These are phyloP conservation scores for human (Homo sapiens) DNA, from an alignment of 2,113 vertebrate species.

Conservation along the genomic window GRCh38 chr1:215712001-215712500, in stretches of 20 bases:
- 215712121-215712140: neutral
- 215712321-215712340: rapidly evolving
- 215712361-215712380: neutral
- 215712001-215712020: slow-evolving; percentile 70
- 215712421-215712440: neutral
- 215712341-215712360: rapidly evolving
- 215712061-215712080: neutral
- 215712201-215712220: neutral
- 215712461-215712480: neutral
- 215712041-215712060: neutral
- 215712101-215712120: neutral
- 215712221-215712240: neutral
- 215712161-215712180: neutral
- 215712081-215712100: neutral
- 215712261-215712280: neutral
- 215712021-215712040: slow-evolving; percentile 31
- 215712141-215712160: neutral
- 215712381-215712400: no score
- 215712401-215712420: neutral
- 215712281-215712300: neutral
- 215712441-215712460: neutral
- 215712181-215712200: neutral
- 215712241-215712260: neutral
- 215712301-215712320: rapidly evolving
- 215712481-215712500: rapidly evolving